phyloP scores from a whole-genome alignment of 2,113 vertebrate genomes.

The Microcebus jonahi region DNA sequence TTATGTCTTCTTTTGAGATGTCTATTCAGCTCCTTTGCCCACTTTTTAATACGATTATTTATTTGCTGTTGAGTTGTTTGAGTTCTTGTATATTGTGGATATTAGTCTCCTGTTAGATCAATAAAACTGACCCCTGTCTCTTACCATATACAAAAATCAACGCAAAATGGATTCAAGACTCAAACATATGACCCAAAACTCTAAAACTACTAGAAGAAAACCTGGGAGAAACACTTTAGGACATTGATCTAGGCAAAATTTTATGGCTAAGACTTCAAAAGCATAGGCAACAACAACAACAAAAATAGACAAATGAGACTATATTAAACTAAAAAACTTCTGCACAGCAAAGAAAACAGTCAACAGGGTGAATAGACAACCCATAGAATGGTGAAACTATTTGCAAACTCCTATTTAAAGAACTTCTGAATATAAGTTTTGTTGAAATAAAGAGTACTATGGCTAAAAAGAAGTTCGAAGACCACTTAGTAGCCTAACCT shows the following conservation, averaged over 20 bases:
- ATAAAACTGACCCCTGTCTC: neutral
- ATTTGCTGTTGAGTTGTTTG: neutral
- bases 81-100: neutral
- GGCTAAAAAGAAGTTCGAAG: constrained; percentile 32
- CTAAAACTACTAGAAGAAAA: neutral
- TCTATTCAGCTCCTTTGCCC: neutral
- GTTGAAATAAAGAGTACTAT: neutral
- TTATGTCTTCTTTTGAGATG: neutral
- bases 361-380: neutral
- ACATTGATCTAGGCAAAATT: neutral
- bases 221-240: neutral
- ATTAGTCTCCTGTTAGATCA: neutral
- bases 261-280: neutral
- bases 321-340: neutral
- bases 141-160: neutral
- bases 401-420: neutral
- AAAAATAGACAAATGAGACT: neutral
- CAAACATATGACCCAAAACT: neutral
- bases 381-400: neutral
- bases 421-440: constrained; percentile 44
- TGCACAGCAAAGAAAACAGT: neutral
- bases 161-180: neutral
- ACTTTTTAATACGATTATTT: neutral
- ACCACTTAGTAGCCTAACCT: neutral
- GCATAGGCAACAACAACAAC: neutral